A percentile compares a stretch with the other conserved stretches of the same genome.
These are phyloP conservation scores for Sminthurides bifidus DNA, from an alignment of 1,140 invertebrate species.

Conservation along the genomic window DNA sequence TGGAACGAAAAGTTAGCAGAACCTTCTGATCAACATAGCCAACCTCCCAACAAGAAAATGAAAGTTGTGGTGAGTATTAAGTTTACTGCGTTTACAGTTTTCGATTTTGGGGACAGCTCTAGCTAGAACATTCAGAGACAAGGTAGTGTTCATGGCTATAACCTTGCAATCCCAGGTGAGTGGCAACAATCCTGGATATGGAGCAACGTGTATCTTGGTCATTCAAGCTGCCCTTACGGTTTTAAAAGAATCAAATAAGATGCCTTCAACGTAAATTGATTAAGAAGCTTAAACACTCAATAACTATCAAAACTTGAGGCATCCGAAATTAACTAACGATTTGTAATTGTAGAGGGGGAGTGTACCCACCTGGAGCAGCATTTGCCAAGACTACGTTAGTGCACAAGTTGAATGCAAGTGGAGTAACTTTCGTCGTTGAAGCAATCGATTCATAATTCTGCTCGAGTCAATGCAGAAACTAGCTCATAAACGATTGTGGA, in stretches of 20 bases:
- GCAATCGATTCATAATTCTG: not conserved
- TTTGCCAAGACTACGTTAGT: constrained; percentile 53
- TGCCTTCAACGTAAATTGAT: constrained; percentile 44
- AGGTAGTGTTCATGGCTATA: not conserved
- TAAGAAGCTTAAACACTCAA: not conserved
- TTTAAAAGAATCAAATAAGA: constrained; percentile 59
- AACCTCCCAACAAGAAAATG: constrained; percentile 52
- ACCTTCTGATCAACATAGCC: constrained; percentile 47
- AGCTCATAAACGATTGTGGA: no score
- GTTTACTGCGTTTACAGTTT: not conserved
- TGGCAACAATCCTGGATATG: constrained; percentile 66
- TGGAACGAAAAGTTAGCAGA: constrained; percentile 56
- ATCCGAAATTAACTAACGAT: constrained; percentile 18
- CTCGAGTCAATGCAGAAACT: not conserved
- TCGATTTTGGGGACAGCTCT: not conserved
- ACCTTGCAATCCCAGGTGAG: constrained; percentile 35
- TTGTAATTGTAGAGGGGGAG: constrained; percentile 43
- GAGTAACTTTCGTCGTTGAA: constrained; percentile 43
- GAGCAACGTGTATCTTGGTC: constrained; percentile 59
- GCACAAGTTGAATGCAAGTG: constrained; percentile 46
- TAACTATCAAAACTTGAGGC: not conserved
- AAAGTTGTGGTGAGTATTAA: constrained; percentile 42
- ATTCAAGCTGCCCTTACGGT: constrained; percentile 60
- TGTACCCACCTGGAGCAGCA: constrained; percentile 46
- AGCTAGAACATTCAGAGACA: not conserved